phyloP scores from a whole-genome alignment of 2,113 vertebrate species.

The Cairina moschata region DNA sequence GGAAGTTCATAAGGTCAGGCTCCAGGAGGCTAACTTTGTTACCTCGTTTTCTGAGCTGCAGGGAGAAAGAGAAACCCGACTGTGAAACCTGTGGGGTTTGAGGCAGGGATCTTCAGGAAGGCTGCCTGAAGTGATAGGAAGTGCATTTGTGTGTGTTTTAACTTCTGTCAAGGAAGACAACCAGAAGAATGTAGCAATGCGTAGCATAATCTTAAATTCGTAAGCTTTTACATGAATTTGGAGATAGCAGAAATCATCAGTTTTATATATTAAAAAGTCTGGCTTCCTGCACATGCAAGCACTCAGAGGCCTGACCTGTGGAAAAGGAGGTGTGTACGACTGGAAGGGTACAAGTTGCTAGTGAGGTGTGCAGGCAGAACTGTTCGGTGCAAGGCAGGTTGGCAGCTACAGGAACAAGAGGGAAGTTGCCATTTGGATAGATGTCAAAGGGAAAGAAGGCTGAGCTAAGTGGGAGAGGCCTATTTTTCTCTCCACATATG shows the following conservation, averaged over 20 bases:
- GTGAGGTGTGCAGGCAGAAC: background rate
- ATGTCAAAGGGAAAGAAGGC: background rate
- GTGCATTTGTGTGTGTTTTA: background rate
- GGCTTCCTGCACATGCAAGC: background rate
- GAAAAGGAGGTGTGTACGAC: background rate
- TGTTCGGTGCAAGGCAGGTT: constrained; percentile 1
- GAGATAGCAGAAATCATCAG: background rate
- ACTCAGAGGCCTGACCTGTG: background rate
- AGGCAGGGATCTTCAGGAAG: background rate
- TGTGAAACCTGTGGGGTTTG: background rate
- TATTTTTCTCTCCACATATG: background rate
- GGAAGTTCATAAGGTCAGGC: background rate
- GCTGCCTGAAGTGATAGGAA: background rate
- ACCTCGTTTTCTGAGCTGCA: background rate
- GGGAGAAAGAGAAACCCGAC: background rate
- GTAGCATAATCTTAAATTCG: background rate
- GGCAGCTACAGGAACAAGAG: background rate
- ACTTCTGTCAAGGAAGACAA: background rate
- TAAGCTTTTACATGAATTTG: background rate
- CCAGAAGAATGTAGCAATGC: background rate
- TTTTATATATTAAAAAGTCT: background rate
- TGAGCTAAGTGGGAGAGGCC: constrained; percentile 11
- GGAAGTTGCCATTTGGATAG: background rate
- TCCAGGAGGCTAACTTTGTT: accelerated
- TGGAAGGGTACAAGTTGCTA: background rate